A percentile compares a stretch with the other conserved stretches of the same genome.
Evolutionary conservation across 2,797 vertebrate genomes (phyloP).

Genomic region (Atherinosoma microstoma): DNA sequence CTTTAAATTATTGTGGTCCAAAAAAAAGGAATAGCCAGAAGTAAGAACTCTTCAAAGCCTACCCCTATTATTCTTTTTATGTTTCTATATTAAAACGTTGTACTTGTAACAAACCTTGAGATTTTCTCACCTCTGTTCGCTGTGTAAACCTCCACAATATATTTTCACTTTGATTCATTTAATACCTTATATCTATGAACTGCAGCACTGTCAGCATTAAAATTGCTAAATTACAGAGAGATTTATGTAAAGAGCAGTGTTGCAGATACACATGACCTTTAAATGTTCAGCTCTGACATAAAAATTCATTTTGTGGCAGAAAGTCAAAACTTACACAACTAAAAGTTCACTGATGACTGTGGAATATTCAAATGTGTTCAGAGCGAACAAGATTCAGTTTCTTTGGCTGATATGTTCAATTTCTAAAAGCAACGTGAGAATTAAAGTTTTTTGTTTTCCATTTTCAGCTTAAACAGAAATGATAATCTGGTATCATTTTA

Average conservation of each 20-base stretch:
- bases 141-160: slow-evolving; percentile 25
- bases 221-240: slow-evolving; percentile 5
- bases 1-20: too few relatives aligned
- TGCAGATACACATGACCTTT: slow-evolving; percentile 8
- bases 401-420: neutral
- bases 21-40: too few relatives aligned
- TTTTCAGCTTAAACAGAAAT: slow-evolving; percentile 13
- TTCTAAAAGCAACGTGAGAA: neutral
- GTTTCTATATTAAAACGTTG: too few relatives aligned
- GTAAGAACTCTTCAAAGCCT: too few relatives aligned
- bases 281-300: slow-evolving; percentile 13
- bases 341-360: neutral
- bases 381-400: neutral
- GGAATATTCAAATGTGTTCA: slow-evolving; percentile 2
- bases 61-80: too few relatives aligned
- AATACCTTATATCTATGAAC: slow-evolving; percentile 1
- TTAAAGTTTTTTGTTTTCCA: too few relatives aligned
- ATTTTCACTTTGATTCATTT: slow-evolving; percentile 20
- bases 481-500: slow-evolving; percentile 7
- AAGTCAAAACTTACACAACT: slow-evolving; percentile 2
- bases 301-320: slow-evolving; percentile 8
- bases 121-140: slow-evolving; percentile 26
- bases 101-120: slow-evolving; percentile 29
- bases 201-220: slow-evolving; percentile 2
- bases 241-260: slow-evolving; percentile 2